Percentiles rank a stretch among this genome's conserved stretches.
Conservation (phyloP, 1,140 invertebrate genomes). For the Cotesia typhae region DNA sequence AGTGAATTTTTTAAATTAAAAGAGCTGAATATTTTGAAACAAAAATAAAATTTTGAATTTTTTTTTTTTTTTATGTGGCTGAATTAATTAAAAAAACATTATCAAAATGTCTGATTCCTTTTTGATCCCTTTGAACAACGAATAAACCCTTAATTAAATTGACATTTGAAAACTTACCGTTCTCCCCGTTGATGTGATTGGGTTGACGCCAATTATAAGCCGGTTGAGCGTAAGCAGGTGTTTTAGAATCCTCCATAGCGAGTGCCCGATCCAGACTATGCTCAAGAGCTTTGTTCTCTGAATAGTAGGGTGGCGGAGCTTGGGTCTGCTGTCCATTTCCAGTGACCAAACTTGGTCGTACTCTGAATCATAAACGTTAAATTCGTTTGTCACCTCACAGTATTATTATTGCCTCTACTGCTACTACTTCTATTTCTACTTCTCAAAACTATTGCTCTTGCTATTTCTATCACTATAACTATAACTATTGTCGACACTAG, state of each 20-base stretch:
- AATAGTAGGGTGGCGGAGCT: constrained; percentile 83
- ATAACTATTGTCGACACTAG: no score
- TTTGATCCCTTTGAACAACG: no score
- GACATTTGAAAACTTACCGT: constrained; percentile 52
- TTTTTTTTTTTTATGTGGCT: no score
- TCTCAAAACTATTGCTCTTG: no score
- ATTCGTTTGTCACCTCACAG: constrained; percentile 22
- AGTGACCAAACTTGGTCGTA: constrained; percentile 79
- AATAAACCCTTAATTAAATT: neutral
- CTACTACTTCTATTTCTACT: neutral
- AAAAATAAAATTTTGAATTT: no score
- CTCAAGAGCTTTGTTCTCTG: constrained; percentile 91
- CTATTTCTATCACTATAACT: neutral
- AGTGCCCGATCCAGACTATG: constrained; percentile 84
- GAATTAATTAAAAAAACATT: no score
- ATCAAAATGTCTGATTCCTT: no score
- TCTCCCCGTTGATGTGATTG: constrained; percentile 75
- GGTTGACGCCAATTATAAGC: constrained; percentile 83
- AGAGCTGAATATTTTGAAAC: no score
- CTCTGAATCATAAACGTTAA: constrained; percentile 55
- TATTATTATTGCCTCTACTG: neutral
- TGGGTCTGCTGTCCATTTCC: constrained; percentile 75
- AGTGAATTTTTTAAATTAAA: no score
- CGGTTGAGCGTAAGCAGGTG: constrained; percentile 81
- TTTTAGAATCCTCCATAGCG: constrained; percentile 83